Evolutionary conservation across 2,797 vertebrate genomes (phyloP), one percentile per base, ranked within the genome.

Genomic region (Anisognathus igniventris): DNA sequence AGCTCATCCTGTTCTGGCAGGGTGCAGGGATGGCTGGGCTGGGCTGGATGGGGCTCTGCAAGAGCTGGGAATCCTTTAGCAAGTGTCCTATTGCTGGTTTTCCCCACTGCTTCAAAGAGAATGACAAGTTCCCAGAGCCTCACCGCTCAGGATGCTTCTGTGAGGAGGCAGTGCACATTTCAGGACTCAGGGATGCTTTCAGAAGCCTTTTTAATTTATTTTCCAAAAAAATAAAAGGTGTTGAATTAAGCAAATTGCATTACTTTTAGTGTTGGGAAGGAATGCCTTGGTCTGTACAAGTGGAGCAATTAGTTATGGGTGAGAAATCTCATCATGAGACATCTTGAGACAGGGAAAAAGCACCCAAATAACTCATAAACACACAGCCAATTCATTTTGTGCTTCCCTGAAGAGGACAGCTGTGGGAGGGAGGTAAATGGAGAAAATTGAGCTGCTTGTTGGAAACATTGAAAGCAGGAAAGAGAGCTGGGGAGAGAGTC

Each of bases 251-350:
- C 74, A 85, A 95, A 92, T 72, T 65, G 40, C 64, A 73, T 96
- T 93, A n/a, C 87, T 95, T 88, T 11, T 77, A 64, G 27, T 1
- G 53, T n/a, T 61, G 68, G 93, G 83, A 96, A 78, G 92, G 95
- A 94, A 93, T 73, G 72, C 42, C 80, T 95, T 90, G 54, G 21
- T 93, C 92, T 93, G 75, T 87, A 25, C 53, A 25, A 42, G 88
- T 31, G 40, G 10, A 60, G 92, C 91, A 97, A 96, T 97, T 97
- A 97, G 97, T 97, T 97, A 96, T 76, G 86, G 70, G 88, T 95
- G 80, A 92, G 94, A 95, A 90, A 95, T 81, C 84, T 88, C 92
- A 93, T 86, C 81, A 74, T 88, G 94, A 95, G 96, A 90, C 76
- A 86, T 85, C 72, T 88, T 75, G 77, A 96, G 93, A 97, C 88